phyloP scores from a whole-genome alignment of 2,113 vertebrate genomes.

The Protobothrops mucrosquamatus region DNA sequence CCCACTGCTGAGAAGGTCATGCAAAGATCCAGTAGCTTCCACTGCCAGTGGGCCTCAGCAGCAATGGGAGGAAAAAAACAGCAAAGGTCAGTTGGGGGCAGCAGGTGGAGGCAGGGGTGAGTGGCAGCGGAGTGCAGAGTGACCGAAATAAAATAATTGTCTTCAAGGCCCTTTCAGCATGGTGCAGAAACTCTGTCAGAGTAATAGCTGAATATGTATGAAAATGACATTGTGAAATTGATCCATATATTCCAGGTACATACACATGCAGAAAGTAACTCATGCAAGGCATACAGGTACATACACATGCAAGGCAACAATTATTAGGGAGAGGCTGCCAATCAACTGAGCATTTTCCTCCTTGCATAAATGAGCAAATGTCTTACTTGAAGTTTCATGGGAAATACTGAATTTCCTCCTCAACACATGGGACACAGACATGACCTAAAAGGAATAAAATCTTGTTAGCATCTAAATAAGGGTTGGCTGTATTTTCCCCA shows the following conservation, averaged over 20 bases:
- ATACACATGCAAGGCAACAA: background rate
- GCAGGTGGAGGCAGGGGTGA: background rate
- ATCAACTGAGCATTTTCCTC: background rate
- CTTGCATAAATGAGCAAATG: accelerated
- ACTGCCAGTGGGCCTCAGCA: background rate
- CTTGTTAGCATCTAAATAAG: background rate
- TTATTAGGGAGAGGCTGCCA: background rate
- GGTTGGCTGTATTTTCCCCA: background rate
- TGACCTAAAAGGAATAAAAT: slow-evolving; percentile 27
- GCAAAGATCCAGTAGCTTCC: background rate
- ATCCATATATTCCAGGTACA: background rate
- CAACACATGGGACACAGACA: slow-evolving; percentile 13
- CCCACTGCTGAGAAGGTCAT: background rate
- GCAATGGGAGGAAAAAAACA: background rate
- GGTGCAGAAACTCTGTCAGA: background rate
- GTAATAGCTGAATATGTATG: background rate
- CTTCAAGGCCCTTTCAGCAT: background rate
- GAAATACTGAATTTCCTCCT: slow-evolving; percentile 58
- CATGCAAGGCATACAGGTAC: too few species aligned
- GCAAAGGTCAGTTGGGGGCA: background rate
- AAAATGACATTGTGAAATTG: background rate
- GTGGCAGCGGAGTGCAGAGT: background rate
- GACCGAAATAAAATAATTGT: background rate
- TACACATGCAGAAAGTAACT: background rate
- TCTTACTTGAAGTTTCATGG: slow-evolving; percentile 56